Base-by-base conservation (phyloP, 2,797 vertebrate species). In the Poeciliopsis turneri region DNA sequence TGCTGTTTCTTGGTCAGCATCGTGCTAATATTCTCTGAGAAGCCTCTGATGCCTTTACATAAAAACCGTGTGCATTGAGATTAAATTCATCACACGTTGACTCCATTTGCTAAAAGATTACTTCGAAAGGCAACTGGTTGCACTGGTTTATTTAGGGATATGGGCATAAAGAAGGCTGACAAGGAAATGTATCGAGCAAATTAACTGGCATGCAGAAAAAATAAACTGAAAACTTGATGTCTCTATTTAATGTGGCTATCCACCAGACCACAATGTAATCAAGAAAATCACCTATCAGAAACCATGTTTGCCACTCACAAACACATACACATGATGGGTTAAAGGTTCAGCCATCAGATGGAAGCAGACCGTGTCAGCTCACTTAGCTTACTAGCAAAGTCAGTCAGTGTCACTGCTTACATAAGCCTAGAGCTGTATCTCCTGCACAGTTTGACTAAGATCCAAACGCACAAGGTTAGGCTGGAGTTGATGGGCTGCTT, bases 391-490 rank as follows among this genome's bases (percentile, higher is more conserved):
- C 74, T 76, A 82, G 78, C 49, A 87, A 74, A 68, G 79, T 88
- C 87, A 83, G 77, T 90, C 83, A 86, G 72, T 90, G 84, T 88
- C 85, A 92, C 85, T 78, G 84, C 89, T 90, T 91, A 89, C 78
- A 87, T 91, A 89, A 92, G 71, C 81, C 55, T 74, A 82, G 87
- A 79, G 86, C 81, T 86, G 74, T 79, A 49, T 74, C 82, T 80
- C 82, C 75, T 78, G 74, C 79, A 69, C 74, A 68, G 79, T 77
- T 73, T 47, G 0, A 84, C 87, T 88, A 87, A 91, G 88, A 88
- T 87, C 78, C 79, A 68, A 77, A 77, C 74, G 71, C 86, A 86
- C 81, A 89, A 92, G 86, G 89, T 93, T 87, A 87, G 80, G 71
- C 76, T 84, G 80, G 59, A 82, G 81, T 86, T 82, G 88, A 92